Percentiles rank a stretch among this genome's conserved stretches.
phyloP scores from a whole-genome alignment of 53 echinoderm and acorn worm species.

The Astropecten irregularis region DNA sequence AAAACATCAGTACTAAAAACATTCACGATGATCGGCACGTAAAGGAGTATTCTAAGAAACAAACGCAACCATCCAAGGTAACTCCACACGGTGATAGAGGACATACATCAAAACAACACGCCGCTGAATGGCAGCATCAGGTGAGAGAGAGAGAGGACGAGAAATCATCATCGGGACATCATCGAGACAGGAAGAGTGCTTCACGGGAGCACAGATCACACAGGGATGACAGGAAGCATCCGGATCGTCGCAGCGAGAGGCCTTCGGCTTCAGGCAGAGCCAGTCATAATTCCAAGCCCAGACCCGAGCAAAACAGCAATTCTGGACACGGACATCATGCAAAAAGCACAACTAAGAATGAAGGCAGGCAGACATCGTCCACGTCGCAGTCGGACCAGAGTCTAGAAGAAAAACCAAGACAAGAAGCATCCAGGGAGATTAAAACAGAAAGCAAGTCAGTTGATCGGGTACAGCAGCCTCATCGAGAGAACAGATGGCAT shows the following conservation, averaged over 20 bases:
- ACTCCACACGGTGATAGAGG: not conserved
- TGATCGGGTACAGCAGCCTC: conserved; percentile 3
- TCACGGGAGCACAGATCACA: not conserved
- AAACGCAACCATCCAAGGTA: not conserved
- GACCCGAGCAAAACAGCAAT: not conserved
- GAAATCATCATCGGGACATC: not conserved
- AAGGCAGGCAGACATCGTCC: not conserved
- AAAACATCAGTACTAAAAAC: conserved; percentile 2
- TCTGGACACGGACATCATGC: not conserved
- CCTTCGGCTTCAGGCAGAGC: not conserved
- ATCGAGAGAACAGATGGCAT: conserved; percentile 25
- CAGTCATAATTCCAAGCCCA: not conserved
- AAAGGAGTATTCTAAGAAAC: not conserved
- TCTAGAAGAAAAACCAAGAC: not conserved
- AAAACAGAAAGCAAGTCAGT: conserved; percentile 6
- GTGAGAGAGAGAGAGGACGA: not conserved
- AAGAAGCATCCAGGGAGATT: not conserved
- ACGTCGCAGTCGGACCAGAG: not conserved
- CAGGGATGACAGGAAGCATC: not conserved
- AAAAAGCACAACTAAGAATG: not conserved
- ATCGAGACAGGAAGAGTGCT: not conserved
- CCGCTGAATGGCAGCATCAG: not conserved
- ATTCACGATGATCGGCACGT: not conserved
- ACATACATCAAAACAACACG: not conserved
- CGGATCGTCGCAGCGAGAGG: not conserved